Evolutionary conservation across 2,888 invertebrate species (phyloP), one percentile per base, ranked within the genome.

Genomic region (Fissipunctia ypsillon): DNA sequence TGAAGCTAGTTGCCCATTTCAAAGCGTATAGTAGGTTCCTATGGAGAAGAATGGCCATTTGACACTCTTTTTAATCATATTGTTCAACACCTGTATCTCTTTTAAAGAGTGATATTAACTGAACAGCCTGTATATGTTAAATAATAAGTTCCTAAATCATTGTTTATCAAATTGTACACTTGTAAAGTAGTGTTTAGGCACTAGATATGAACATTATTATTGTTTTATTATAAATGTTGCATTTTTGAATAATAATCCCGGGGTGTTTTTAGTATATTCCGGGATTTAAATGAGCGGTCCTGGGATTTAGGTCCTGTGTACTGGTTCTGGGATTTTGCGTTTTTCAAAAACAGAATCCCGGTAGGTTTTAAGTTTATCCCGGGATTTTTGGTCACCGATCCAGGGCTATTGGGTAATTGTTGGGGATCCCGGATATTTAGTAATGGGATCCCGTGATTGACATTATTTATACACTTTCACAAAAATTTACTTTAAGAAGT

Each of bases 161-260:
- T 56, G 16, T 28, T 38, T 45, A 43, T 14, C 10, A 6, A 38
- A 28, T 50, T 38, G 0, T 38, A 38, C 12, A 57, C 28, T n/a
- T 43, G 14, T 48, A 48, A 64, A n/a, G 3, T 74, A 63, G 25
- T 31, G 22, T 2, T 10, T 41, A 56, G 45, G 14, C 35, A 43
- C 19, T 14, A 41, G 25, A 6, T 41, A 41, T 12, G n/a, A 60
- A 25, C 12, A 9, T 56, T 41, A n/a, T 73, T 54, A 9, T 35
- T 54, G 38, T 52, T 60, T 56, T 48, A 16, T 38, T 0, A 16
- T 57, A n/a, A 69, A 28, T 54, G 45, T 77, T 77, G 69, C 60
- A 77, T 67, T 75, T 76, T 45, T 52, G n/a, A 0, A 19, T 22
- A 50, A 28, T 16, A 28, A 12, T 73, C 19, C 35, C n/a, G n/a